Evolutionary conservation across 2,888 invertebrate species (phyloP).

Genomic region (Itoplectis maculator): DNA sequence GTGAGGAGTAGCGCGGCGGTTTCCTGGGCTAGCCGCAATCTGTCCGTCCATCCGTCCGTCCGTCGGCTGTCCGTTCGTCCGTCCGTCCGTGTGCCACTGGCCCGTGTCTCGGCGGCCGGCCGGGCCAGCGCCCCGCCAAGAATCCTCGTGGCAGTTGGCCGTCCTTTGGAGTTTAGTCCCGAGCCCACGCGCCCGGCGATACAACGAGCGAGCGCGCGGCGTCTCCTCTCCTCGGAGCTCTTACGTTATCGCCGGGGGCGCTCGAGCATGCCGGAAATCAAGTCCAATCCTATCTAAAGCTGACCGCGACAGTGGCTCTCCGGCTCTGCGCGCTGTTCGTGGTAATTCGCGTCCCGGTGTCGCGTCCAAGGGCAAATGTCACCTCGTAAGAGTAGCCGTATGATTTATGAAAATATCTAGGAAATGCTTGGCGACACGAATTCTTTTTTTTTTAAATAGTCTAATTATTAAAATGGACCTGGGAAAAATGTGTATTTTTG

Average conservation of each 20-base stretch:
- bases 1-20: constrained; percentile 69
- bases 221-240: constrained; percentile 66
- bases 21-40: constrained; percentile 82
- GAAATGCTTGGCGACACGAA: too few relatives aligned
- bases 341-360: background rate
- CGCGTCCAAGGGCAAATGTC: background rate
- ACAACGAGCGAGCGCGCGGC: constrained; percentile 61
- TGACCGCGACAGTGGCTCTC: constrained; percentile 77
- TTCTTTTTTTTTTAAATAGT: too few relatives aligned
- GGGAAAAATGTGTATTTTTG: too few relatives aligned
- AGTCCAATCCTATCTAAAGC: constrained; percentile 80
- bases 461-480: too few relatives aligned
- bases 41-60: constrained; percentile 77
- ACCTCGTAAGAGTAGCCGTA: background rate
- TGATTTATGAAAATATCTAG: background rate
- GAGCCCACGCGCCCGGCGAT: constrained; percentile 72
- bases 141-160: constrained; percentile 65
- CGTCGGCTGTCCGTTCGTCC: constrained; percentile 72
- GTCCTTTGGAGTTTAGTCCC: constrained; percentile 81
- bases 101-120: constrained; percentile 68
- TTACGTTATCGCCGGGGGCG: constrained; percentile 77
- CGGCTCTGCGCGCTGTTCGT: constrained; percentile 47
- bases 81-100: constrained; percentile 50
- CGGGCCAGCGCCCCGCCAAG: constrained; percentile 53
- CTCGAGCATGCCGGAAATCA: constrained; percentile 79